These are phyloP conservation scores for Drosophila athabasca DNA, from an alignment of 1,140 invertebrate genomes.

Conservation along the genomic window DNA sequence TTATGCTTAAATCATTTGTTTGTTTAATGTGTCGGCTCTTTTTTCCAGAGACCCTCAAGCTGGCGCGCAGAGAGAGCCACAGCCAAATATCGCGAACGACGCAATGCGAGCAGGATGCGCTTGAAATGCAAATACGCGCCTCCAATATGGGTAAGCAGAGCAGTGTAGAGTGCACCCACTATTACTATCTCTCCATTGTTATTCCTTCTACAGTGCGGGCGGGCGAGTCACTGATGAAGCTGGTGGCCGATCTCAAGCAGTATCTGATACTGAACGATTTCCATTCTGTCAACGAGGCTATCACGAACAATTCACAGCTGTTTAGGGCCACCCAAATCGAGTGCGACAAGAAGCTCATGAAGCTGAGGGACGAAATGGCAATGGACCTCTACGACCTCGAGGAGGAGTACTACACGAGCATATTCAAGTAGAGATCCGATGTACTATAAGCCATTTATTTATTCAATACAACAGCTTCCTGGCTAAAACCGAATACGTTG, in stretches of 20 bases:
- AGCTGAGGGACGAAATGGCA: conserved; percentile 96
- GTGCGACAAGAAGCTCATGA: conserved; percentile 96
- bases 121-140: conserved; percentile 97
- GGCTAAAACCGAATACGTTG: too few relatives aligned
- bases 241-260: conserved; percentile 98
- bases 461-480: background rate
- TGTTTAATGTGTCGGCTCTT: background rate
- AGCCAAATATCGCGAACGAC: conserved; percentile 94
- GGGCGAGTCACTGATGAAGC: conserved; percentile 97
- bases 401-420: conserved; percentile 98
- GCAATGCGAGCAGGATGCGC: conserved; percentile 96
- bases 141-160: conserved; percentile 93
- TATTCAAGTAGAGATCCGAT: conserved; percentile 89
- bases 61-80: conserved; percentile 96
- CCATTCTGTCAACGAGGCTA: conserved; percentile 97
- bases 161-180: background rate
- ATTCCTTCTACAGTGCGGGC: conserved; percentile 88
- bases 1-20: background rate
- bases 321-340: conserved; percentile 95
- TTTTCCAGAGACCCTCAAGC: conserved; percentile 93
- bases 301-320: conserved; percentile 94
- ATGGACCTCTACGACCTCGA: conserved; percentile 97
- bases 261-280: conserved; percentile 98
- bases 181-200: background rate
- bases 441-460: background rate